These are phyloP conservation scores for Anableps anableps DNA, from an alignment of 2,797 vertebrate genomes.

Conservation along the genomic window DNA sequence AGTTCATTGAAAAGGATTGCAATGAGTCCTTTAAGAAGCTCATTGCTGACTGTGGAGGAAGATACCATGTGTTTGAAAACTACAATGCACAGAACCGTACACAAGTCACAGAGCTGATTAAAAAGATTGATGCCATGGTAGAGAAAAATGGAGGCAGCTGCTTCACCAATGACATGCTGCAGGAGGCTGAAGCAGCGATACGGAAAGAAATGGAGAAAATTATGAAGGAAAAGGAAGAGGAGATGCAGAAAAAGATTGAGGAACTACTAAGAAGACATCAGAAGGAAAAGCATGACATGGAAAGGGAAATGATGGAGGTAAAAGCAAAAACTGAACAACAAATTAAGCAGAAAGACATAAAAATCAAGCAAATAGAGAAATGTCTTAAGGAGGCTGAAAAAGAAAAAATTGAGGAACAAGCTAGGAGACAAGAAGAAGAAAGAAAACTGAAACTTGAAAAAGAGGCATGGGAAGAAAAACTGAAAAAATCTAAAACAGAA, in stretches of 20 bases:
- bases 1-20: neutral
- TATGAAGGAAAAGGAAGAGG: constrained; percentile 12
- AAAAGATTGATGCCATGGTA: neutral
- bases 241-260: neutral
- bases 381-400: neutral
- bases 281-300: neutral
- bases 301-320: neutral
- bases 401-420: constrained; percentile 1
- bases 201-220: neutral
- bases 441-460: constrained; percentile 1
- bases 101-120: constrained; percentile 1
- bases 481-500: neutral
- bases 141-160: neutral
- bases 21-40: constrained; percentile 20
- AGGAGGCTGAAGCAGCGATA: constrained; percentile 33
- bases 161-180: constrained; percentile 5
- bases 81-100: neutral
- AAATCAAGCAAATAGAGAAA: neutral
- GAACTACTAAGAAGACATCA: constrained; percentile 5
- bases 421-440: constrained; percentile 1
- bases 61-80: constrained; percentile 2
- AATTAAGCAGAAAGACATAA: neutral
- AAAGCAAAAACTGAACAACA: neutral
- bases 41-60: constrained; percentile 42
- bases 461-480: neutral